A percentile compares a stretch with the other conserved stretches of the same genome.
phyloP scores from a whole-genome alignment of 2,888 invertebrate genomes.

The Drosophila mimetica region DNA sequence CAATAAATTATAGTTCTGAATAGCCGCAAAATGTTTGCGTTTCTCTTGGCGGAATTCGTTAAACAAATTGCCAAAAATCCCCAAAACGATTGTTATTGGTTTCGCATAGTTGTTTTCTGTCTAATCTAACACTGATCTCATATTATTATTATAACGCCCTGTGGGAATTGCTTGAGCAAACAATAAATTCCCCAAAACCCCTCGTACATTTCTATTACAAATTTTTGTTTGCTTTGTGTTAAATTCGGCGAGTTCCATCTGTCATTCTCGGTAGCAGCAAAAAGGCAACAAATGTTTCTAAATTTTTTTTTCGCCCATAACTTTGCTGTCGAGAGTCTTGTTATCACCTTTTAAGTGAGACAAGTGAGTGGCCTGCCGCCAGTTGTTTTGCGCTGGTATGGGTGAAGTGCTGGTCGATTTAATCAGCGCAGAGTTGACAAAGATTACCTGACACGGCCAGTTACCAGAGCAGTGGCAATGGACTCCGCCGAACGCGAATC shows the following conservation, averaged over 20 bases:
- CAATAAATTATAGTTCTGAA: constrained; percentile 15
- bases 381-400: constrained; percentile 27
- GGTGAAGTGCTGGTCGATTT: constrained; percentile 49
- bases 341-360: constrained; percentile 80
- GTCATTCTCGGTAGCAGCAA: constrained; percentile 42
- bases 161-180: constrained; percentile 22
- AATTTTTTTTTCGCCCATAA: constrained; percentile 13
- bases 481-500: constrained; percentile 35
- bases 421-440: constrained; percentile 72
- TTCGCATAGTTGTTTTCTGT: constrained; percentile 6
- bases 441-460: constrained; percentile 76
- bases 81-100: constrained; percentile 18
- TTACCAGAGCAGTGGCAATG: constrained; percentile 59
- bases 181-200: constrained; percentile 6
- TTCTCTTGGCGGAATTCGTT: constrained; percentile 35
- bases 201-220: constrained; percentile 57
- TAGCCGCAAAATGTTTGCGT: constrained; percentile 24
- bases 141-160: constrained; percentile 18
- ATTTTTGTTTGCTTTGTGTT: constrained; percentile 51
- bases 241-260: constrained; percentile 17
- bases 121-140: constrained; percentile 13
- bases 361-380: constrained; percentile 69
- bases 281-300: constrained; percentile 34
- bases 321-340: constrained; percentile 65
- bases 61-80: constrained; percentile 37